A percentile compares a stretch with the other conserved stretches of the same genome.
phyloP scores from a whole-genome alignment of 2,797 vertebrate genomes.

The Erethizon dorsatum region DNA sequence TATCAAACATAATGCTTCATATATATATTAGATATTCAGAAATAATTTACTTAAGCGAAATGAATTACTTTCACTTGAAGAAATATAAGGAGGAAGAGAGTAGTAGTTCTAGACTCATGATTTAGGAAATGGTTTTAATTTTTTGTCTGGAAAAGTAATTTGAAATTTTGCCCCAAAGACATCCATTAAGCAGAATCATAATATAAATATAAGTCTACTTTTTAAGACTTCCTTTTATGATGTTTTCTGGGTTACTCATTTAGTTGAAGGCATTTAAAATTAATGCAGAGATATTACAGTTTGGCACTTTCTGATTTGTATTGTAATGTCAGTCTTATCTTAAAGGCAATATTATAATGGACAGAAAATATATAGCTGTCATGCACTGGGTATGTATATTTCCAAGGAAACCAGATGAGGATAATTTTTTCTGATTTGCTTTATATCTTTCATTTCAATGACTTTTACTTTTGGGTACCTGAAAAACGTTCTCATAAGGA shows the following conservation, averaged over 20 bases:
- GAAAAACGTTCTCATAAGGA: not conserved
- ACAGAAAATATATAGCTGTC: constrained; percentile 37
- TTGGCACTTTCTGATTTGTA: constrained; percentile 9
- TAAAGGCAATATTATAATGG: constrained; percentile 22
- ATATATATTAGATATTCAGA: not conserved
- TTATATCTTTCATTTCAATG: not conserved
- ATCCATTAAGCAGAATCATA: constrained; percentile 54
- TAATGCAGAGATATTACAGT: constrained; percentile 45
- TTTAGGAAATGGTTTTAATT: not conserved
- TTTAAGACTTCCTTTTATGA: not conserved
- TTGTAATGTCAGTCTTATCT: not conserved
- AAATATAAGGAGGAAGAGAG: not conserved
- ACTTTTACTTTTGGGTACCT: not conserved
- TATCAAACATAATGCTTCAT: not conserved
- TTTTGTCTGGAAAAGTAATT: not conserved
- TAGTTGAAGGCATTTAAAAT: not conserved
- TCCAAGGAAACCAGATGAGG: not conserved
- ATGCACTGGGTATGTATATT: constrained; percentile 47
- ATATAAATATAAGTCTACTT: not conserved
- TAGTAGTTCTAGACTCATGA: not conserved
- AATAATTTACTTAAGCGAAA: constrained; percentile 32
- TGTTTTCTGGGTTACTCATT: constrained; percentile 28
- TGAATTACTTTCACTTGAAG: not conserved
- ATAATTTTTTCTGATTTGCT: constrained; percentile 43
- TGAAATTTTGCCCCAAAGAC: not conserved